Evolutionary conservation across 2,797 vertebrate species (phyloP), one percentile per base, ranked within the genome.

Genomic region (Falco cherrug): DNA sequence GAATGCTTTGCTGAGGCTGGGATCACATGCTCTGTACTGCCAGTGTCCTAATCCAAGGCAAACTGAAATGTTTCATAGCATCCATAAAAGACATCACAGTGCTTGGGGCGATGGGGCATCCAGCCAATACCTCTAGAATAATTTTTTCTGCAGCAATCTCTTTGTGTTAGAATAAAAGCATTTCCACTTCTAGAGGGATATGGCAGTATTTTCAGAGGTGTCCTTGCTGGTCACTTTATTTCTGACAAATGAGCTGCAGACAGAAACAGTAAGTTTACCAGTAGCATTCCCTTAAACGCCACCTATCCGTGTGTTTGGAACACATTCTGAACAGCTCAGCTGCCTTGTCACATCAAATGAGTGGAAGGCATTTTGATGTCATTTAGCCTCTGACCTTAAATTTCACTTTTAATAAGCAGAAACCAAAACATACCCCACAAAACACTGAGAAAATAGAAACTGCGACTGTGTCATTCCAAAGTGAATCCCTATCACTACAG

Each of bases 401-500:
- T 94, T 94, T 95, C 89, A 76, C 84, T 86, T 84, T 95, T 89
- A 93, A 88, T 95, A 82, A 84, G 94, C 95, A 95, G 94, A 92
- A 97, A 96, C 60, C 73, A 93, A 85, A 96, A 87, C 89, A 95
- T 67, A 80, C 35, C 63, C 77, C 88, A 82, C 91, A 95, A 83
- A 94, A 92, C 94, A 91, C 91, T 50, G 89, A 86, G 79, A 96
- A 96, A 95, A 97, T 93, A 97, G 94, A 92, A 96, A 94, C 92
- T 70, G 87, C 0, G 74, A 86, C 85, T 84, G 68, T 93, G 94
- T 94, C 95, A 96, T 97, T 96, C 95, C 77, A 70, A 95, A 93
- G 85, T 35, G 89, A 97, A 96, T 97, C 90, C 89, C 89, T 69
- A 76, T 86, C 35, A 24, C 91, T 70, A 81, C 84, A 59, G 85